phyloP scores from a whole-genome alignment of 2,888 invertebrate genomes.

The Tridacna crocea region DNA sequence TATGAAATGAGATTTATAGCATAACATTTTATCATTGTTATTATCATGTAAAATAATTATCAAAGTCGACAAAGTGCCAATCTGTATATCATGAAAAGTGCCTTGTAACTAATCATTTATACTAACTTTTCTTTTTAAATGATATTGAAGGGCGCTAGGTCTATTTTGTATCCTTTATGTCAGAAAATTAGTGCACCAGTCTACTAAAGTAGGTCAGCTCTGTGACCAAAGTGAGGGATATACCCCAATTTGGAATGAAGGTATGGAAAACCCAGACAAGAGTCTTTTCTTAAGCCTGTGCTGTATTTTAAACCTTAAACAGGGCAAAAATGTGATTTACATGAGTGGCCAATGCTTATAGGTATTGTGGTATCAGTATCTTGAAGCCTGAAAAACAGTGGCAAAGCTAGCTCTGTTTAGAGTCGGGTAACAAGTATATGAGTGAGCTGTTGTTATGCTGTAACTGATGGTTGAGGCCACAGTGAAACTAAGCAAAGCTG shows the following conservation, averaged over 20 bases:
- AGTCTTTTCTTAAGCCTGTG: too few species aligned
- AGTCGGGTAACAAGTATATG: too few species aligned
- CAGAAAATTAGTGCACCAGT: constrained; percentile 6
- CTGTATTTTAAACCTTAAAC: background rate
- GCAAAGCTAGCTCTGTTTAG: too few species aligned
- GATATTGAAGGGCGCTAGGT: constrained; percentile 27
- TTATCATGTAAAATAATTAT: constrained; percentile 18
- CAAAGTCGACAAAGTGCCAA: constrained; percentile 54
- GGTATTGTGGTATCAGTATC: too few species aligned
- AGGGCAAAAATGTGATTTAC: too few species aligned
- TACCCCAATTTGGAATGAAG: background rate
- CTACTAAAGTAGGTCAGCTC: constrained; percentile 4
- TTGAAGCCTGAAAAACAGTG: too few species aligned
- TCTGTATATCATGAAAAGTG: constrained; percentile 49
- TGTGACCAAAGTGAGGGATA: constrained; percentile 14
- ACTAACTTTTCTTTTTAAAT: constrained; percentile 25
- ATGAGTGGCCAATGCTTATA: too few species aligned
- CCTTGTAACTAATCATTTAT: constrained; percentile 55
- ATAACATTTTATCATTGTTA: constrained; percentile 22
- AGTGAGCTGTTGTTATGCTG: too few species aligned
- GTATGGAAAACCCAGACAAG: background rate
- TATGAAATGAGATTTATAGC: constrained; percentile 42
- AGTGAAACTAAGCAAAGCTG: too few species aligned
- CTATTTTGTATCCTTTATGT: constrained; percentile 1
- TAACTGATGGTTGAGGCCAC: too few species aligned